Evolutionary conservation across 2,113 vertebrate genomes (phyloP), one percentile per base, ranked within the genome.

Genomic region (Murina feae): DNA sequence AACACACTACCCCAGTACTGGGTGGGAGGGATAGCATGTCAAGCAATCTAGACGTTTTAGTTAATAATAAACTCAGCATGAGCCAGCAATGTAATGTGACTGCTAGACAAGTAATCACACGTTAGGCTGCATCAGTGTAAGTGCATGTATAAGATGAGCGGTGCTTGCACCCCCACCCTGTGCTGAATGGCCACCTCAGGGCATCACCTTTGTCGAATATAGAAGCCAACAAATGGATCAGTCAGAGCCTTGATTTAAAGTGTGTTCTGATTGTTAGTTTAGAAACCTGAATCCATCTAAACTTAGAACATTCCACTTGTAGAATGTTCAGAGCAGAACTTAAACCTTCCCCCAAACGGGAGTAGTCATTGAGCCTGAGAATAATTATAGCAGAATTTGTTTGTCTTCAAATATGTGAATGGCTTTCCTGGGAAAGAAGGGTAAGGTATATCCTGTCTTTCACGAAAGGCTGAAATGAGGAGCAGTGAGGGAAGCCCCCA

Each of bases 181-280:
- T 12, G 4, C n/a, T 44, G 60, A 44, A 80, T 68, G 78, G 32
- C 60, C 35, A 51, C 42, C 23, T 28, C 16, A 78, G 72, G 9
- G 32, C 25, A 11, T 58, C 66, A 76, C 32, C 9, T n/a, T 37
- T 65, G 23, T 39, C 37, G 60, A 93, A 74, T 72, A 17, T 58
- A 72, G 17, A 82, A 79, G 44, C 30, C 21, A 42, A 1, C 49
- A 32, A 25, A 39, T 53, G 53, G 20, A 65, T 86, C 21, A 17
- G 4, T 89, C 72, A 83, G 51, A 92, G 28, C 86, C 44, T n/a
- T 88, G 49, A 94, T 94, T 80, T 86, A 74, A 79, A 80, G 69
- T 79, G 23, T 76, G 11, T 72, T 84, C 47, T 92, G 28, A 82
- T 71, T 53, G 8, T 69, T 60, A 35, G 32, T 92, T 84, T 51